Base-by-base conservation (phyloP, 2,888 invertebrate genomes). In the Vanessa cardui region DNA sequence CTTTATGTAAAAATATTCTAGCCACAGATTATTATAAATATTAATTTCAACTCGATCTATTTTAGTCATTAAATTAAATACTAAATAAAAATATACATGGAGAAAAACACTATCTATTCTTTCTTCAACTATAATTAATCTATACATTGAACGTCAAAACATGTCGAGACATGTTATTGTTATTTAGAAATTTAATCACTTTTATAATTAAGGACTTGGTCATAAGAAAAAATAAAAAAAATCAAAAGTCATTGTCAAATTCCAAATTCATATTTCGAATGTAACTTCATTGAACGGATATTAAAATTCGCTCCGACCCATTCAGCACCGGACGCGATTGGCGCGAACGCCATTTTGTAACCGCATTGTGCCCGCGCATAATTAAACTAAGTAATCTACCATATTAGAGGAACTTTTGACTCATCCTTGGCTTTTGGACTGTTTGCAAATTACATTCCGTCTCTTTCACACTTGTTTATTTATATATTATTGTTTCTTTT, bases 341-440 rank as follows among this genome's bases (percentile, higher is more conserved):
- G 77, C 74, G 74, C 72, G 74, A 72, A 74, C 73, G 77, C 80
- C 80, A 79, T 80, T 72, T 78, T 76, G 74, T 73, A 68, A 74
- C 68, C 70, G 70, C 76, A 73, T 73, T 72, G 71, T 72, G 71
- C 69, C 73, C 71, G 68, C 73, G 80, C 80, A 83, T 80, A 80
- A 79, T 77, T 80, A 76, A 76, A 73, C 75, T 75, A 76, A 78
- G 78, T 84, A 83, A 86, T 81, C 79, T 78, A 68, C 78, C 81
- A 80, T 81, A 88, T 88, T 73, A 62, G 67, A 26, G 16, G 77
- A 87, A 71, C 72, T 72, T 73, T 79, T 85, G 85, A 87, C 79
- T 85, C 85, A 85, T 69, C 63, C 60, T 66, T 62, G 70, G 50
- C 66, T 71, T 72, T 62, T 59, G 58, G 65, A 68, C 72, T 77